Base-by-base conservation (phyloP, 1,140 invertebrate species). In the Drosophila oshimai region DNA sequence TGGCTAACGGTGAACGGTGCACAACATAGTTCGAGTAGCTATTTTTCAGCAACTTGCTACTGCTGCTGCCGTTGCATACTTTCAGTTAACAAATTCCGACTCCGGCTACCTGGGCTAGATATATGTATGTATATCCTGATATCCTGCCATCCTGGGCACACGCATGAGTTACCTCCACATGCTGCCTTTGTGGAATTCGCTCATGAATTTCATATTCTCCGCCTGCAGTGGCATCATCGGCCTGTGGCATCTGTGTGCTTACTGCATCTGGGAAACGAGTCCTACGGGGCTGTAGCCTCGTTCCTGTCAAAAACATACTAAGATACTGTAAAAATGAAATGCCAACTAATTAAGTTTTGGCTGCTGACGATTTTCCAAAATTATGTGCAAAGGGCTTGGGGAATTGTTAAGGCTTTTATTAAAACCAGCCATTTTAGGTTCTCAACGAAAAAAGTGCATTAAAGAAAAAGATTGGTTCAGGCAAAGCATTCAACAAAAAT, bases 171-270 rank as follows among this genome's bases (percentile, higher is more conserved):
- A 28, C 5, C 18, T 13, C 9, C 6, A n/a, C 20, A 15, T 39
- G 54, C 49, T 77, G 75, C 53, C 75, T 50, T 72, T 69, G 26
- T 60, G 69, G 79, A 73, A 83, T 75, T 50, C 44, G 26, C 71
- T 62, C 75, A 80, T 86, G 80, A 84, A 84, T 84, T 87, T 84
- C 81, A 86, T 86, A 86, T 74, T 46, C 53, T 49, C 28, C 36
- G 13, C 37, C 24, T n/a, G 39, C 44, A 57, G 29, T 54, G 22
- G 69, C 68, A 62, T 24, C 68, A 62, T 24, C 22, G 5, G 12
- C 28, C 6, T 36, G 17, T 26, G 31, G 34, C 29, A 37, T 17
- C 6, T 44, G 13, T 18, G 33, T 45, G 12, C 42, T 15, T n/a
- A 6, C 20, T 51, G 50, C 37, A 45, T 18, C 24, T n/a, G 26